Percentiles rank a stretch among this genome's conserved stretches.
phyloP scores from a whole-genome alignment of 2,113 vertebrate species.

The Pterophyllum scalare region DNA sequence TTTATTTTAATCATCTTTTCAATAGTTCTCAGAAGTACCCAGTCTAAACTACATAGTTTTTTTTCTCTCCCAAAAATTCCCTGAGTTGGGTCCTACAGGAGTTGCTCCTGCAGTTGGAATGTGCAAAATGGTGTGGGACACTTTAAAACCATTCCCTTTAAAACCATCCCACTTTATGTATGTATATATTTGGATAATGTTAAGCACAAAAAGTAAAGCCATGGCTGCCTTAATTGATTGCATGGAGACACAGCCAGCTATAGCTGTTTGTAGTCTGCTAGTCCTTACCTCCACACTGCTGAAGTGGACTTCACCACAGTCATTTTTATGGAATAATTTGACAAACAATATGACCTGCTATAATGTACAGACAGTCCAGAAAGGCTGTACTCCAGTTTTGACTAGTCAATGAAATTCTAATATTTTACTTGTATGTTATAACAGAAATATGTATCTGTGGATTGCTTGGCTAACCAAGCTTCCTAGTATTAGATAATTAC shows the following conservation, averaged over 20 bases:
- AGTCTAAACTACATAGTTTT: too few species aligned
- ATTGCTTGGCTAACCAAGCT: not conserved
- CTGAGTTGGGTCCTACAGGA: not conserved
- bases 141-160: not conserved
- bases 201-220: not conserved
- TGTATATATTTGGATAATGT: not conserved
- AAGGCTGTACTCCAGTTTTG: not conserved
- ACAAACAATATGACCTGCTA: fast-evolving
- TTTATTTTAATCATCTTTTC: not conserved
- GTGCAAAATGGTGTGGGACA: not conserved
- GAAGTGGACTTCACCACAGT: not conserved
- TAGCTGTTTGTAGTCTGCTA: too few species aligned
- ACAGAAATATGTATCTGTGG: not conserved
- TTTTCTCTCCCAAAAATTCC: too few species aligned
- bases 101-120: not conserved
- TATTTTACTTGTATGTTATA: fast-evolving
- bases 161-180: too few species aligned
- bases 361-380: fast-evolving
- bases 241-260: not conserved
- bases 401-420: not conserved
- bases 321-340: not conserved
- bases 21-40: too few species aligned
- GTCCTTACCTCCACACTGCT: fast-evolving
- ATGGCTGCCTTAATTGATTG: not conserved
- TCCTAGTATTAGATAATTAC: not conserved